Evolutionary conservation across 2,797 vertebrate genomes (phyloP).

Genomic region (Australoheros facetus): DNA sequence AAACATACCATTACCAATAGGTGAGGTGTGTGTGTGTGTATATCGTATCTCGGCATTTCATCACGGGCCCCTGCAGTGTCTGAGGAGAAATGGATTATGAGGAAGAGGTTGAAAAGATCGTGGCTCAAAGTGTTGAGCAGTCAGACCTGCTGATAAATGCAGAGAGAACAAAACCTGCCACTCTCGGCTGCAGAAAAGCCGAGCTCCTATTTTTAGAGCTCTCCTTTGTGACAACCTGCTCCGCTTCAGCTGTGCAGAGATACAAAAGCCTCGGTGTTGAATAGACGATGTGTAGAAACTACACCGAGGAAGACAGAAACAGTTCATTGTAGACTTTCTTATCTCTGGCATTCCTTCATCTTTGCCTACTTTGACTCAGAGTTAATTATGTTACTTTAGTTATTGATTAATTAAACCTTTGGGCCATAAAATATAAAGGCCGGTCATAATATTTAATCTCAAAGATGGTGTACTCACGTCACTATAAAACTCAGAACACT

Average conservation of each 20-base stretch:
- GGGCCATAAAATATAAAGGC: neutral
- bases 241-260: conserved; percentile 67
- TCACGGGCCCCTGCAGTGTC: conserved; percentile 1
- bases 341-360: conserved; percentile 11
- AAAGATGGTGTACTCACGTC: neutral
- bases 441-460: neutral
- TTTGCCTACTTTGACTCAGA: neutral
- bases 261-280: conserved; percentile 61
- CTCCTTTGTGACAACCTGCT: conserved; percentile 78
- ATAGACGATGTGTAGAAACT: conserved; percentile 44
- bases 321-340: conserved; percentile 16
- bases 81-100: conserved; percentile 14
- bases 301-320: conserved; percentile 21
- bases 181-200: conserved; percentile 68
- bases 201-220: conserved; percentile 81
- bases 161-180: conserved; percentile 71
- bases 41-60: conserved; percentile 14
- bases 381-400: neutral
- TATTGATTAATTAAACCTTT: neutral
- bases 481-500: neutral
- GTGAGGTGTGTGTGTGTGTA: neutral
- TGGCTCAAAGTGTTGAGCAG: conserved; percentile 47
- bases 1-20: neutral
- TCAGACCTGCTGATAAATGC: conserved; percentile 52
- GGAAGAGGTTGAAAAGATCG: conserved; percentile 46